A percentile compares a stretch with the other conserved stretches of the same genome.
These are phyloP conservation scores for Ophiodon elongatus DNA, from an alignment of 2,113 vertebrate species.

Conservation along the genomic window DNA sequence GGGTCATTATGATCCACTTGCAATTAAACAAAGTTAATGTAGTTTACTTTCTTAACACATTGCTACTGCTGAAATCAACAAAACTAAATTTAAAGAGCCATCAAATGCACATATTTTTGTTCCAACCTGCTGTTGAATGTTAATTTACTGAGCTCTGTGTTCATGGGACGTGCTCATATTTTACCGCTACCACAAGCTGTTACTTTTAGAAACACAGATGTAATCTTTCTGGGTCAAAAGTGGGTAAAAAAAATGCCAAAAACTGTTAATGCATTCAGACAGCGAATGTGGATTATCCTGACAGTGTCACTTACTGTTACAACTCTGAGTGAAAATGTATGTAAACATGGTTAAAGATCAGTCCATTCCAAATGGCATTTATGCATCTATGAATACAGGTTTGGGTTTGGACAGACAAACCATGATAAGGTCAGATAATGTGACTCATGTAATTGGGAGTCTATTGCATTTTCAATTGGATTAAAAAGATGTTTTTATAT, in stretches of 20 bases:
- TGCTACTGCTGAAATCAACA: neutral
- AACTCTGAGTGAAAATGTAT: neutral
- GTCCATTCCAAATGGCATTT: neutral
- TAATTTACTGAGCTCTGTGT: neutral
- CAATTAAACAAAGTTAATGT: neutral
- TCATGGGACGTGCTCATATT: neutral
- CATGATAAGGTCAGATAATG: neutral
- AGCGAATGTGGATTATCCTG: conserved; percentile 41
- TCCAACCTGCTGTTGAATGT: neutral
- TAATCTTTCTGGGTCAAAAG: conserved; percentile 51
- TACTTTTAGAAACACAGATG: conserved; percentile 45
- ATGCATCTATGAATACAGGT: neutral
- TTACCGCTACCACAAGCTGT: conserved; percentile 27
- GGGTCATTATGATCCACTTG: neutral
- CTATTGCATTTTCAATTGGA: neutral
- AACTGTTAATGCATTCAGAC: conserved; percentile 37
- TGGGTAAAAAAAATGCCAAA: conserved; percentile 6
- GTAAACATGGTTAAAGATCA: conserved; percentile 2
- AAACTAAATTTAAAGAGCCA: neutral
- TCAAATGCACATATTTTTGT: neutral
- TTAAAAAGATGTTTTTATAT: neutral
- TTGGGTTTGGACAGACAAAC: neutral
- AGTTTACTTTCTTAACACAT: neutral
- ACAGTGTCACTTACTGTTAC: conserved; percentile 36
- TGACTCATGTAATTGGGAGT: neutral